phyloP scores from a whole-genome alignment of 2,113 vertebrate genomes.

The Ageneiosus marmoratus region DNA sequence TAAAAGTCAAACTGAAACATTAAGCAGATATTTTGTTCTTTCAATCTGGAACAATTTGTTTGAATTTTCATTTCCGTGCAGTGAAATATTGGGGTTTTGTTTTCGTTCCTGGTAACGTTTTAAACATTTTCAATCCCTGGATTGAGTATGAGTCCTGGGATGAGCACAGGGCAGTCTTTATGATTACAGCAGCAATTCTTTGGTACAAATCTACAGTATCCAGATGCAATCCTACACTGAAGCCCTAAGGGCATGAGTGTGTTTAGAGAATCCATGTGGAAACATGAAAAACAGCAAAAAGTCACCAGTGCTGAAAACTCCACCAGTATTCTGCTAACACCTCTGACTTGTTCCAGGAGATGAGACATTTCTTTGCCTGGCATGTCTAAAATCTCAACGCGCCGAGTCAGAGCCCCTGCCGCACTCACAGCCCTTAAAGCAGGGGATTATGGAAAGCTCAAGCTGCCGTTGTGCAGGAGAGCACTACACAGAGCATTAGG shows the following conservation, averaged over 20 bases:
- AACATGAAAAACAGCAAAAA: neutral
- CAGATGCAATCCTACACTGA: neutral
- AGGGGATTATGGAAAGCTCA: conserved; percentile 28
- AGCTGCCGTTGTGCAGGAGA: conserved; percentile 20
- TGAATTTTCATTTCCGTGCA: neutral
- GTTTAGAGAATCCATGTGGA: neutral
- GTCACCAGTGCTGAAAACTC: neutral
- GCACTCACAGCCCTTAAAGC: neutral
- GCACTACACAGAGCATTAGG: conserved; percentile 15
- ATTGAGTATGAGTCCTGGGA: neutral
- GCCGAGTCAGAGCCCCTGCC: neutral
- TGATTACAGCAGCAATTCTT: neutral
- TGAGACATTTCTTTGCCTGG: neutral
- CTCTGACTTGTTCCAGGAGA: neutral
- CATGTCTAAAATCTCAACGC: neutral
- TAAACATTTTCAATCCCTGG: neutral
- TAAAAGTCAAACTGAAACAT: neutral
- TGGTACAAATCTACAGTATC: neutral
- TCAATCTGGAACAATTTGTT: neutral
- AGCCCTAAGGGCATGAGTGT: neutral
- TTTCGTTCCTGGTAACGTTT: too few species aligned
- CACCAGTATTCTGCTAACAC: neutral
- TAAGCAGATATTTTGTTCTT: too few species aligned
- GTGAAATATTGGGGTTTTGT: too few species aligned
- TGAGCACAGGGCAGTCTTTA: neutral